Percentiles rank a stretch among this genome's conserved stretches.
Conservation (phyloP, 2,113 vertebrate species). For the Ciconia boyciana region DNA sequence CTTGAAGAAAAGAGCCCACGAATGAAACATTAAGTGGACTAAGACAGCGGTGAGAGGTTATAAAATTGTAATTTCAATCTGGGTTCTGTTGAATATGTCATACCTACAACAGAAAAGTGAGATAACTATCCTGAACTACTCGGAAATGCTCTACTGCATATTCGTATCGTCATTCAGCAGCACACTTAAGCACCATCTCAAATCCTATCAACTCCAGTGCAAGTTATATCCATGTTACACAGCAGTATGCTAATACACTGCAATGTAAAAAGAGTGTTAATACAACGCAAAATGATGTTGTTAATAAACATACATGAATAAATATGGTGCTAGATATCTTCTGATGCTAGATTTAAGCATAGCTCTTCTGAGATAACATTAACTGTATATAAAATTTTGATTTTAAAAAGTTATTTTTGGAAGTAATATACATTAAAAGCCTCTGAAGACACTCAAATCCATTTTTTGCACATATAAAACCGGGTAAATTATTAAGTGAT, state of each 20-base stretch:
- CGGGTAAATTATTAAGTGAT: background rate
- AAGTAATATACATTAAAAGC: background rate
- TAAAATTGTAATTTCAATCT: background rate
- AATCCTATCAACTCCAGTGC: background rate
- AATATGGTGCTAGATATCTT: background rate
- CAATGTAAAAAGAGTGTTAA: background rate
- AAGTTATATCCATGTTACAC: background rate
- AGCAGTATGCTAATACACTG: accelerated
- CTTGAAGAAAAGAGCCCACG: background rate
- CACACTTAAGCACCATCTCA: background rate
- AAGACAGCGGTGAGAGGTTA: background rate
- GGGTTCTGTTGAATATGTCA: background rate
- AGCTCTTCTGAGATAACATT: background rate
- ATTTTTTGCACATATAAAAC: background rate
- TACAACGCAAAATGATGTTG: background rate
- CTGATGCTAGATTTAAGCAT: background rate
- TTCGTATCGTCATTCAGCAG: background rate
- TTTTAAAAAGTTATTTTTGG: background rate
- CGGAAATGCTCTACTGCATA: background rate
- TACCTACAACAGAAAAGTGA: background rate
- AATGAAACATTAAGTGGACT: background rate
- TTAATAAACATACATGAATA: background rate
- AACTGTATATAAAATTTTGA: background rate
- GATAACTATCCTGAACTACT: background rate
- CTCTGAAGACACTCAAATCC: background rate